These are phyloP conservation scores for Myanophis thanlyinensis DNA, from an alignment of 2,113 vertebrate species.

Conservation along the genomic window DNA sequence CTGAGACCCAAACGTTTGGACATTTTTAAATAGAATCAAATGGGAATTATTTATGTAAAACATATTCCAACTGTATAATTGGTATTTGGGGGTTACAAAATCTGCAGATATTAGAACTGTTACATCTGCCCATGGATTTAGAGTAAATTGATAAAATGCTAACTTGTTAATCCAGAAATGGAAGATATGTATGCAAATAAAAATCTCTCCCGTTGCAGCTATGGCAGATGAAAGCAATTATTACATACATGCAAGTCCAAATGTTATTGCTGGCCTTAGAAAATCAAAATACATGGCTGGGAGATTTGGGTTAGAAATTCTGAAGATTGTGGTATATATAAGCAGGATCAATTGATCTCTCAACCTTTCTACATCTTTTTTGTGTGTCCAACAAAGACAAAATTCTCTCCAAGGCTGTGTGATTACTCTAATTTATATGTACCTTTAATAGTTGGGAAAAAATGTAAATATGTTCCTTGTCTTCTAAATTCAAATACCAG, in stretches of 20 bases:
- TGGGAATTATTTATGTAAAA: not conserved
- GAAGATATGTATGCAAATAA: not conserved
- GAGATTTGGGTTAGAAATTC: not conserved
- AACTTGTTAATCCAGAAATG: not conserved
- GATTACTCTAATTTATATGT: not conserved
- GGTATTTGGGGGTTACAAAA: not conserved
- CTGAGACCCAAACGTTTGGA: not conserved
- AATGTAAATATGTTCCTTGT: conserved; percentile 40
- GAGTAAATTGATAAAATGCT: not conserved
- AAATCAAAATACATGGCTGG: not conserved
- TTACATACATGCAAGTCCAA: not conserved
- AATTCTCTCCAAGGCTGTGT: not conserved
- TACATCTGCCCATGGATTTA: not conserved
- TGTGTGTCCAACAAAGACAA: not conserved
- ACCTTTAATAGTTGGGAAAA: not conserved
- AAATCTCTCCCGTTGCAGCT: not conserved
- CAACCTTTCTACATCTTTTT: not conserved
- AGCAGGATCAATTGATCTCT: not conserved
- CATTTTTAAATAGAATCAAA: not conserved
- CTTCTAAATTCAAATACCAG: conserved; percentile 60
- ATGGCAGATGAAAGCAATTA: not conserved
- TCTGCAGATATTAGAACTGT: not conserved
- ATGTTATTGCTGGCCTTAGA: not conserved
- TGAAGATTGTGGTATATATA: not conserved
- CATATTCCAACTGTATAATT: not conserved